These are phyloP conservation scores for Tiliqua scincoides DNA, from an alignment of 2,113 vertebrate species.

Conservation along the genomic window DNA sequence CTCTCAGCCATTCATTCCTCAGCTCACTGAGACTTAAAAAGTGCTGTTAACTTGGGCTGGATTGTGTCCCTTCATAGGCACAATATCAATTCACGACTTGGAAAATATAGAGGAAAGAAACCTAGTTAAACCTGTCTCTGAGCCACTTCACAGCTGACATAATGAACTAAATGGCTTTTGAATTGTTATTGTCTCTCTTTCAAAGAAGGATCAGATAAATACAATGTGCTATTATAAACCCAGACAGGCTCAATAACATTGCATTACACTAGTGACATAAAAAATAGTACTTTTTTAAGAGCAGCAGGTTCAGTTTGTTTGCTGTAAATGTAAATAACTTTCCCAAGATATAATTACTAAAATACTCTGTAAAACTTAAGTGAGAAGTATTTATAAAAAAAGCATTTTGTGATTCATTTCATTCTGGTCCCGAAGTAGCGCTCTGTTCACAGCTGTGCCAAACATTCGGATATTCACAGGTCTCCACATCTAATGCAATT, in stretches of 20 bases:
- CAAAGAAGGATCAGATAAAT: constrained; percentile 67
- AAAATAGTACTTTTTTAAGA: neutral
- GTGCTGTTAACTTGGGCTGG: neutral
- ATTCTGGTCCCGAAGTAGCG: neutral
- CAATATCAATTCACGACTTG: neutral
- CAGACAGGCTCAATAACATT: constrained; percentile 53
- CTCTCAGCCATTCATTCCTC: neutral
- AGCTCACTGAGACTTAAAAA: neutral
- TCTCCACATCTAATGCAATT: no score
- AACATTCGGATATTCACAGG: neutral
- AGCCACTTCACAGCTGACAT: constrained; percentile 54
- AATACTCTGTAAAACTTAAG: neutral
- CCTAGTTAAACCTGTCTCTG: constrained; percentile 28
- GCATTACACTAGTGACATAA: constrained; percentile 46
- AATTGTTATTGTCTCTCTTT: constrained; percentile 61
- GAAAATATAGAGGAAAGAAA: neutral
- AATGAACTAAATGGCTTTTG: constrained; percentile 58
- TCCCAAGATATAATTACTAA: constrained; percentile 22
- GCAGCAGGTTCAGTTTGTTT: neutral
- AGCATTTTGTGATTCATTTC: constrained; percentile 22
- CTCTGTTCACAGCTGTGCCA: neutral
- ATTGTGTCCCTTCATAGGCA: neutral
- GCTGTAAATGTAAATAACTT: constrained; percentile 42
- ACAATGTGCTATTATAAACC: constrained; percentile 42
- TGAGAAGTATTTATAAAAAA: neutral